Base-by-base conservation (phyloP, 2,797 vertebrate species). In the Lithobates sylvaticus region DNA sequence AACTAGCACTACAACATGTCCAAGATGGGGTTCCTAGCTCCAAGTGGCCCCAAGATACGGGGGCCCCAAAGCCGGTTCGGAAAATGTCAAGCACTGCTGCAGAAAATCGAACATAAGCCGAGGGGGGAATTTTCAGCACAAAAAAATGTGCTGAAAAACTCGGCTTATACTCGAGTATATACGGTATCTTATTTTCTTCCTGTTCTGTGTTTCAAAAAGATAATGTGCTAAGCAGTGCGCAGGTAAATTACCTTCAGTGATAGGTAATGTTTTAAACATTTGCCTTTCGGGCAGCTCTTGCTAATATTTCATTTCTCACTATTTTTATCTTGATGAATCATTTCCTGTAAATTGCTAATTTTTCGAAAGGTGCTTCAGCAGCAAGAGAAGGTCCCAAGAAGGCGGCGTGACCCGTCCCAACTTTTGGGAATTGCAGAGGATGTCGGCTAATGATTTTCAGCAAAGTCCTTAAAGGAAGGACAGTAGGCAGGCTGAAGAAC, bases 391-490 rank as follows among this genome's bases (percentile, higher is more conserved):
- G 36, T 21, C 39, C 42, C 10, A 26, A 70, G 73, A 36, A 32
- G 32, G 32, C n/a, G 21, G 42, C 50, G 64, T 84, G 82, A 84
- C 82, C 65, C 10, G 13, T 61, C n/a, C 44, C 18, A 44, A 36
- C 67, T 16, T 69, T 16, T 16, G 74, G 73, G 82, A 77, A 69
- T 84, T 77, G 18, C 27, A 39, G 34, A 70, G 67, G 54, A 77
- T 27, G n/a, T 70, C 16, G 5, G 32, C n/a, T 84, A 77, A 84
- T 77, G 44, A 84, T 39, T 50, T 81, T 58, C n/a, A 70, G n/a
- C 32, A 76, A 69, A 84, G 64, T 69, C 82, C 39, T 84, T 76
- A 69, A 84, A 47, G 50, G 64, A 84, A 84, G 82, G 65, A 70
- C 82, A 61, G 68, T 58, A 23, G 29, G 70, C 13, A 68, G 32